Conservation (phyloP, 2,113 vertebrate species). For the Channa argus region DNA sequence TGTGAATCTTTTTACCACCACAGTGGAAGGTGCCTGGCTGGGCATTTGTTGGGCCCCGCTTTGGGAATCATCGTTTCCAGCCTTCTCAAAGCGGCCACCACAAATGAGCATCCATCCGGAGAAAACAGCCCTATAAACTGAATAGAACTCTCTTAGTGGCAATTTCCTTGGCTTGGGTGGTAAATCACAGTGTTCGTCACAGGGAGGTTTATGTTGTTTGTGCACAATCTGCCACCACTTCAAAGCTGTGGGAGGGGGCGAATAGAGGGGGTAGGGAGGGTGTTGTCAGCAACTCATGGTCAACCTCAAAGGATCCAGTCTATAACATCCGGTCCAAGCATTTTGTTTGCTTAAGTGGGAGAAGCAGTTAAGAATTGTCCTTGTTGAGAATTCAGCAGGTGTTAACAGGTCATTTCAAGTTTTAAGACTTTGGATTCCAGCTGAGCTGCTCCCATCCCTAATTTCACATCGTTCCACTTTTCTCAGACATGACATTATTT, state of each 20-base stretch:
- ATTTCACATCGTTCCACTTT: constrained; percentile 12
- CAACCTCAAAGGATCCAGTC: constrained; percentile 67
- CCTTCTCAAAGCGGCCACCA: constrained; percentile 63
- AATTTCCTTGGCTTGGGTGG: constrained; percentile 74
- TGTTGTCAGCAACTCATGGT: constrained; percentile 70
- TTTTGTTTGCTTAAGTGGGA: constrained; percentile 52
- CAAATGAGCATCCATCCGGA: constrained; percentile 73
- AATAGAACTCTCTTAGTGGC: constrained; percentile 65
- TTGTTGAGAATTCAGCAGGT: constrained; percentile 46
- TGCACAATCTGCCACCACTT: constrained; percentile 79
- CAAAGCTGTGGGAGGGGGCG: constrained; percentile 74
- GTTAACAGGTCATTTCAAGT: constrained; percentile 15
- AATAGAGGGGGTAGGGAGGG: constrained; percentile 22
- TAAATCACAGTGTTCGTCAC: constrained; percentile 76
- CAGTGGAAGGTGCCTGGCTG: not conserved
- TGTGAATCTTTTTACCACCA: too few relatives aligned
- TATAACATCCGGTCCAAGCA: constrained; percentile 49
- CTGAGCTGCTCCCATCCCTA: not conserved
- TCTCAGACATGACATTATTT: constrained; percentile 38
- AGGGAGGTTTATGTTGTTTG: constrained; percentile 80
- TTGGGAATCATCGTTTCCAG: constrained; percentile 65
- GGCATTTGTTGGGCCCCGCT: constrained; percentile 52
- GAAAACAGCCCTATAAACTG: constrained; percentile 78
- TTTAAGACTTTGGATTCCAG: constrained; percentile 16
- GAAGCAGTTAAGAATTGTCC: constrained; percentile 42